Evolutionary conservation across 1,140 invertebrate species (phyloP).

Genomic region (Brachystomella parvula): DNA sequence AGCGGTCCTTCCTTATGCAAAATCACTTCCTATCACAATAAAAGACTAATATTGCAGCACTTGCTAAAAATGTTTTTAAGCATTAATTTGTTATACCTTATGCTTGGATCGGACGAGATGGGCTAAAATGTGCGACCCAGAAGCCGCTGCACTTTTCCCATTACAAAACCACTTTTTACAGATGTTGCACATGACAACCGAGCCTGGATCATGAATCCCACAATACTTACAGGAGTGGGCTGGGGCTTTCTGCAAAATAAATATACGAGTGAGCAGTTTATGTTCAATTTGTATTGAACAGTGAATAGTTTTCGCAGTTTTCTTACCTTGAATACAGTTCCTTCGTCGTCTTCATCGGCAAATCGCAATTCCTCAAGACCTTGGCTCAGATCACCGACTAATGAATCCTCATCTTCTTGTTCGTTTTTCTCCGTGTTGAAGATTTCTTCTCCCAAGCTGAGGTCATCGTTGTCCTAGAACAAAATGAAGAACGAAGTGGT

Average conservation of each 20-base stretch:
- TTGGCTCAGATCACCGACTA: slow-evolving; percentile 59
- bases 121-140: slow-evolving; percentile 97
- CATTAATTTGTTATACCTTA: slow-evolving; percentile 53
- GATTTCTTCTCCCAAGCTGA: slow-evolving; percentile 11
- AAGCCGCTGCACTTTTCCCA: slow-evolving; percentile 85
- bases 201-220: slow-evolving; percentile 94
- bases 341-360: slow-evolving; percentile 83
- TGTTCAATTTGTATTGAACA: background rate
- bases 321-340: slow-evolving; percentile 67
- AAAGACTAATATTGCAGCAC: background rate
- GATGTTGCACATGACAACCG: slow-evolving; percentile 95
- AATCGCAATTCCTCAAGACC: slow-evolving; percentile 74
- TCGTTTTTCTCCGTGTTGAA: slow-evolving; percentile 8
- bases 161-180: slow-evolving; percentile 99
- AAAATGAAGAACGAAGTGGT: background rate
- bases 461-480: slow-evolving; percentile 16
- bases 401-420: slow-evolving; percentile 23
- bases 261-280: background rate
- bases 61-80: background rate
- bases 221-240: slow-evolving; percentile 97
- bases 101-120: slow-evolving; percentile 96
- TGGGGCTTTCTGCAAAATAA: slow-evolving; percentile 61
- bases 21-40: slow-evolving; percentile 68
- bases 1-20: slow-evolving; percentile 94
- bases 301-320: slow-evolving; percentile 28